A percentile compares a stretch with the other conserved stretches of the same genome.
Evolutionary conservation across 2,797 vertebrate genomes (phyloP).

Genomic region (Leucoraja ocellata): DNA sequence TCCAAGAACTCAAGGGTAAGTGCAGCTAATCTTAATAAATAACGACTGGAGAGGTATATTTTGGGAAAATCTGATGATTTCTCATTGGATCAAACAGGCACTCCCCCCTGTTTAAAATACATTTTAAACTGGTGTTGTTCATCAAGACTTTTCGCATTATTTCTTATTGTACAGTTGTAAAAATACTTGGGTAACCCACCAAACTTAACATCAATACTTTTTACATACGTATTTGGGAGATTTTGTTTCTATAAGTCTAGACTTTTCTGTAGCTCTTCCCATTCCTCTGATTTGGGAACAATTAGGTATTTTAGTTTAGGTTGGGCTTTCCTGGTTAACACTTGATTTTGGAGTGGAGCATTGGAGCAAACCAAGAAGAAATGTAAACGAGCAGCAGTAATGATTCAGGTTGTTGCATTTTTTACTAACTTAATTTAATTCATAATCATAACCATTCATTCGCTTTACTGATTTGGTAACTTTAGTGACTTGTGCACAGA

Average conservation of each 20-base stretch:
- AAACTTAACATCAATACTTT: background rate
- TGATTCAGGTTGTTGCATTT: background rate
- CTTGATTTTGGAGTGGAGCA: background rate
- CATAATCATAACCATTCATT: background rate
- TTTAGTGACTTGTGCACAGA: background rate
- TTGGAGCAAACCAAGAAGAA: background rate
- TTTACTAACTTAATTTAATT: background rate
- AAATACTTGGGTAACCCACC: background rate
- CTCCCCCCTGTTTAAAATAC: background rate
- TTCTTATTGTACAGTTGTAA: background rate
- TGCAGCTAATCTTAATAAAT: background rate
- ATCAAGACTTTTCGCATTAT: background rate
- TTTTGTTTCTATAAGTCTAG: background rate
- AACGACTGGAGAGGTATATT: background rate
- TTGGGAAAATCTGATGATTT: background rate
- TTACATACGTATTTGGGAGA: background rate
- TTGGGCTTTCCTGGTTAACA: background rate
- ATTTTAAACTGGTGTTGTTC: background rate
- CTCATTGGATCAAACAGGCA: background rate
- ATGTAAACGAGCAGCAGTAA: background rate
- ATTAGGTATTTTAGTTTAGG: background rate
- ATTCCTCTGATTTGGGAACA: background rate
- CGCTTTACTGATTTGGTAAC: background rate
- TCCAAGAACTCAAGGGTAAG: constrained; percentile 92
- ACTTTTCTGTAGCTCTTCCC: background rate